These are phyloP conservation scores for Porites lutea DNA, from an alignment of 64 coral and sea anemone genomes.

Conservation along the genomic window DNA sequence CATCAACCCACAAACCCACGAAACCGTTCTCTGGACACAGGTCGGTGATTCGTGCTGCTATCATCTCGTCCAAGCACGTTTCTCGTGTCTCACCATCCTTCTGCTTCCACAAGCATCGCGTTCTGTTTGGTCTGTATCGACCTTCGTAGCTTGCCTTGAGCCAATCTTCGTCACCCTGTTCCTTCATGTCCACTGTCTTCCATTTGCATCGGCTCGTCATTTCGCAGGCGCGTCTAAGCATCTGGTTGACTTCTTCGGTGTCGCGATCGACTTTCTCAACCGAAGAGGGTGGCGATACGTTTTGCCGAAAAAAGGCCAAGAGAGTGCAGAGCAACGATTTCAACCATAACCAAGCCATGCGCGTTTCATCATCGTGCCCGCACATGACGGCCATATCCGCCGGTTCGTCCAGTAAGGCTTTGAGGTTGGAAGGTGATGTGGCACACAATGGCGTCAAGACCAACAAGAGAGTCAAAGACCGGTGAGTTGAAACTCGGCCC, in stretches of 20 bases:
- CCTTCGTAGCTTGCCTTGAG: neutral
- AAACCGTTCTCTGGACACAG: neutral
- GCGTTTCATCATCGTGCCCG: neutral
- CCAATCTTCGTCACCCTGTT: neutral
- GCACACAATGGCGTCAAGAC: neutral
- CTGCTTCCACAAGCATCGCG: neutral
- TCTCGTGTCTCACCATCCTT: neutral
- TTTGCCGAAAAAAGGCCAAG: neutral
- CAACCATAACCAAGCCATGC: neutral
- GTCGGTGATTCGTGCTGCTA: neutral
- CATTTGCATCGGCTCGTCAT: neutral
- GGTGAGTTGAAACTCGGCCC: neutral
- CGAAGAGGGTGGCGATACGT: neutral
- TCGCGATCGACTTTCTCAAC: neutral
- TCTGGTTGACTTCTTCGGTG: neutral
- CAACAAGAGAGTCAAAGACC: neutral
- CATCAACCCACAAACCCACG: neutral
- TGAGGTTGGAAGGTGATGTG: neutral
- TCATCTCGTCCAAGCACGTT: neutral
- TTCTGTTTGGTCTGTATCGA: neutral
- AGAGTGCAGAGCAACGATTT: neutral
- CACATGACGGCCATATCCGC: neutral
- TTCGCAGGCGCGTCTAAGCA: neutral
- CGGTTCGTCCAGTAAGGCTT: neutral
- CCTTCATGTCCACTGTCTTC: neutral